phyloP scores from a whole-genome alignment of 2,113 vertebrate genomes.

The Corythornis cristatus region DNA sequence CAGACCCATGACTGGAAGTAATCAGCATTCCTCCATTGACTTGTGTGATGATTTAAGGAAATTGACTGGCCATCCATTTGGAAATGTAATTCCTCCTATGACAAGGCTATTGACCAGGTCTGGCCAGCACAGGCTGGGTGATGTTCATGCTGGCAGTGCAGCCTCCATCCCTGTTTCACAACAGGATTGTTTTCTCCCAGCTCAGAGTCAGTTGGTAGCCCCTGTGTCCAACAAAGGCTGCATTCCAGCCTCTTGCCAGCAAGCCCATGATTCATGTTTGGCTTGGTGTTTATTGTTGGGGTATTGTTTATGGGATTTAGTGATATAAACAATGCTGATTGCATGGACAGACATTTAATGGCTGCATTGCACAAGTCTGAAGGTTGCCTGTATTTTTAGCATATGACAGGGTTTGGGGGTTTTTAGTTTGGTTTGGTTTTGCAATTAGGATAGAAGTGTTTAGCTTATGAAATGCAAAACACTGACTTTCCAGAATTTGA shows the following conservation, averaged over 20 bases:
- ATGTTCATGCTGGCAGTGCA: neutral
- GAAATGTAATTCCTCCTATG: neutral
- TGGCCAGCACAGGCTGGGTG: accelerated
- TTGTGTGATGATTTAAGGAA: neutral
- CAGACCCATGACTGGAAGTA: neutral
- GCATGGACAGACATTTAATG: neutral
- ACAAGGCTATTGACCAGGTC: neutral
- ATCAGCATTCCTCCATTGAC: neutral
- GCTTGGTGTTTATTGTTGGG: neutral
- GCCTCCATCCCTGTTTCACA: neutral
- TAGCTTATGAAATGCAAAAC: neutral
- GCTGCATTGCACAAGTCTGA: neutral
- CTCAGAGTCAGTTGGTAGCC: neutral
- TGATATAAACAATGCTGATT: conserved; percentile 36
- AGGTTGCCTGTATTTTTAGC: neutral
- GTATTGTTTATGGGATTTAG: neutral
- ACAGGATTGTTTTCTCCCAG: neutral
- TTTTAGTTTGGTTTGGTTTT: neutral
- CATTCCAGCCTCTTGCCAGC: neutral
- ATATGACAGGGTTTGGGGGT: neutral
- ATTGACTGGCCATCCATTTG: neutral
- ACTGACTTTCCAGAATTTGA: neutral
- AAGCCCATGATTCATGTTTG: neutral
- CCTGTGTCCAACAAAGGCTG: neutral
- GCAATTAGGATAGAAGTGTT: neutral